These are phyloP conservation scores for Canis aureus DNA, from an alignment of 2,113 vertebrate species.

Conservation along the genomic window DNA sequence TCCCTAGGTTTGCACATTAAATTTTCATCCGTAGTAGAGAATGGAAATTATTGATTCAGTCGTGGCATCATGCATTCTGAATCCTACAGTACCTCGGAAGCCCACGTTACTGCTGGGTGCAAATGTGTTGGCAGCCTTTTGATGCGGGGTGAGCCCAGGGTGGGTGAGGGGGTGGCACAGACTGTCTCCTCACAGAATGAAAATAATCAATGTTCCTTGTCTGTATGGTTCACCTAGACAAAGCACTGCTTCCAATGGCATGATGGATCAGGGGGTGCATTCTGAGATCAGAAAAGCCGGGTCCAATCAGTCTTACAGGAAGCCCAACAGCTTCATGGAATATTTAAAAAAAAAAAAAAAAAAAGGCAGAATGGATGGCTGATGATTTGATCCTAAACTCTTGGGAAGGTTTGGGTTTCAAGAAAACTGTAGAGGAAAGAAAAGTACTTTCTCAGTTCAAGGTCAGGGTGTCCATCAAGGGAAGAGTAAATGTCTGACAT, in stretches of 20 bases:
- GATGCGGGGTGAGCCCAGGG: conserved; percentile 18
- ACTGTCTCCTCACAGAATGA: conserved; percentile 14
- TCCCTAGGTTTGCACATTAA: conserved; percentile 76
- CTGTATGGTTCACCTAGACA: conserved; percentile 42
- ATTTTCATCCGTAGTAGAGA: conserved; percentile 81
- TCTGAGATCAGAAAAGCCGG: conserved; percentile 52
- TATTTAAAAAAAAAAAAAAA: neutral
- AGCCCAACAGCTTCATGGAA: neutral
- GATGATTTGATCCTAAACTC: conserved; percentile 72
- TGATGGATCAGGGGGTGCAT: neutral
- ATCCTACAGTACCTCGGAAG: conserved; percentile 65
- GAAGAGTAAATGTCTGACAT: conserved; percentile 57
- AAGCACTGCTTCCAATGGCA: neutral
- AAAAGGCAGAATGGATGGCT: conserved; percentile 61
- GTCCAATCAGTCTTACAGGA: conserved; percentile 43
- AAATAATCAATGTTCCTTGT: conserved; percentile 23
- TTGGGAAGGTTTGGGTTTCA: conserved; percentile 73
- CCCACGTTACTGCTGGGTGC: conserved; percentile 59
- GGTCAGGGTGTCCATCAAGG: conserved; percentile 49
- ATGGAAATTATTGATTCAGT: conserved; percentile 84
- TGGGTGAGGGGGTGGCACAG: neutral
- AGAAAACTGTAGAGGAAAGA: conserved; percentile 78
- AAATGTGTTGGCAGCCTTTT: conserved; percentile 74
- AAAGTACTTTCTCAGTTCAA: conserved; percentile 70
- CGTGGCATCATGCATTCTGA: conserved; percentile 76